Evolutionary conservation across 2,888 invertebrate genomes (phyloP).

Genomic region (Dusona sp.): DNA sequence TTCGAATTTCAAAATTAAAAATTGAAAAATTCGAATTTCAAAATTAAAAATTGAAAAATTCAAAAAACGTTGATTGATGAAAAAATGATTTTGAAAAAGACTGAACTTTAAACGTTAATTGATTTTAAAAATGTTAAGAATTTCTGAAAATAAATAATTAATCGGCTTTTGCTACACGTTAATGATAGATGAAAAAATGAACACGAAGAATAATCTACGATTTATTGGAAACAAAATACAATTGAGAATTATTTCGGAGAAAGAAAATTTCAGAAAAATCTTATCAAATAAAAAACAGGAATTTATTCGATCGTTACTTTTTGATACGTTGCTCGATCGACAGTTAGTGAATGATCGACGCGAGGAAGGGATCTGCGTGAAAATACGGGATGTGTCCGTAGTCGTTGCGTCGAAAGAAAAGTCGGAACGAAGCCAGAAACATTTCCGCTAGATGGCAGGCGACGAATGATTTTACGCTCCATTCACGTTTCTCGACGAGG

Average conservation of each 20-base stretch:
- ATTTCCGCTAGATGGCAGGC: conserved; percentile 63
- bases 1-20: no score
- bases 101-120: no score
- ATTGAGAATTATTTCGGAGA: not conserved
- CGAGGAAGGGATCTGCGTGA: conserved; percentile 56
- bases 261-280: not conserved
- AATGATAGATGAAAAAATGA: no score
- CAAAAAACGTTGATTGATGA: no score
- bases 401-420: conserved; percentile 27
- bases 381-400: not conserved
- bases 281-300: no score
- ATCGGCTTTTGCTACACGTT: no score
- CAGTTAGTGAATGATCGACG: conserved; percentile 30
- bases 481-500: conserved; percentile 25
- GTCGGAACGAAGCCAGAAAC: conserved; percentile 46
- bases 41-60: no score
- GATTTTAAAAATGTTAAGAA: no score
- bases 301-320: not conserved
- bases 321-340: conserved; percentile 42
- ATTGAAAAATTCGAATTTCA: no score
- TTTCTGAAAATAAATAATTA: no score
- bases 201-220: no score
- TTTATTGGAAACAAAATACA: not conserved
- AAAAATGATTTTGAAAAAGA: no score
- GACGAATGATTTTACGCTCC: conserved; percentile 44